Evolutionary conservation across 2,797 vertebrate genomes (phyloP).

Genomic region (Pogonophryne albipinna): DNA sequence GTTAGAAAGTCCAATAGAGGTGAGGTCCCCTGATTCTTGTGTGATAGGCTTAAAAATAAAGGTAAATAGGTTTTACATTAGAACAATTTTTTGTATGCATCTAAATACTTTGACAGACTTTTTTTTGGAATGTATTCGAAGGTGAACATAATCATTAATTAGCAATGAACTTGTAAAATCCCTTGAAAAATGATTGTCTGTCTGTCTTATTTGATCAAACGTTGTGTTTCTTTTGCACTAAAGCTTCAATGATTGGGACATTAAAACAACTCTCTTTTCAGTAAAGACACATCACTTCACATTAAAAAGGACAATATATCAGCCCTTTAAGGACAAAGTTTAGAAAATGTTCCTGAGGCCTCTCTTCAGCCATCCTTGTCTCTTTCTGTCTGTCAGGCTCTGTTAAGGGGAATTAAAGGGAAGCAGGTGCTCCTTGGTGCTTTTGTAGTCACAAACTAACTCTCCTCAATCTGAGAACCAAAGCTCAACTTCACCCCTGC

Average conservation of each 20-base stretch:
- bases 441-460: slow-evolving; percentile 37
- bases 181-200: background rate
- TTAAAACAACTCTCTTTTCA: slow-evolving; percentile 6
- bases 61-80: background rate
- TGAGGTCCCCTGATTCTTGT: background rate
- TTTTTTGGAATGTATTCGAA: background rate
- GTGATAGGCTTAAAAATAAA: background rate
- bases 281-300: background rate
- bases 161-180: background rate
- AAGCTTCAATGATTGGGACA: background rate
- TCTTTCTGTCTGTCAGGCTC: slow-evolving; percentile 38
- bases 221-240: background rate
- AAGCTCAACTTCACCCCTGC: slow-evolving; percentile 22
- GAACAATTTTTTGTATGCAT: background rate
- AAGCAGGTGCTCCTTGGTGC: slow-evolving; percentile 31
- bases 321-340: slow-evolving; percentile 30
- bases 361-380: slow-evolving; percentile 9
- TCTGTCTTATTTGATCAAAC: background rate
- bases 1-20: slow-evolving; percentile 8
- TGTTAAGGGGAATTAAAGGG: slow-evolving; percentile 38
- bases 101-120: background rate
- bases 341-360: slow-evolving; percentile 18
- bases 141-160: background rate
- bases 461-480: slow-evolving; percentile 19
- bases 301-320: background rate